These are phyloP conservation scores for Ecdyonurus torrentis DNA, from an alignment of 2,888 invertebrate genomes.

Conservation along the genomic window DNA sequence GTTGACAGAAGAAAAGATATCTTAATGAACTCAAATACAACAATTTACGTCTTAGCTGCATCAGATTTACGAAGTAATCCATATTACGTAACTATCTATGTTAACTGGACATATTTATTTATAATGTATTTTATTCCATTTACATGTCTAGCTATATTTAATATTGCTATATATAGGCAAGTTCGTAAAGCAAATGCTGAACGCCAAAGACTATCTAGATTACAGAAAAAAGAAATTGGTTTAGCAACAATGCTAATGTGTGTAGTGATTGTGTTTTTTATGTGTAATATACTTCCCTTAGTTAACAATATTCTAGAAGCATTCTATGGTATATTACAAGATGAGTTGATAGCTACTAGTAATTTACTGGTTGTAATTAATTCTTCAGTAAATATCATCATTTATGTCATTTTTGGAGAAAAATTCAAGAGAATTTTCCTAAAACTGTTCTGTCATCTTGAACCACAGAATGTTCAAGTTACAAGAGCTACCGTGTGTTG, in stretches of 20 bases:
- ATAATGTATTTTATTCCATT: slow-evolving; percentile 92
- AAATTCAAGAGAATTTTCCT: slow-evolving; percentile 83
- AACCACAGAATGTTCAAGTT: neutral
- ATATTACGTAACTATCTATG: slow-evolving; percentile 70
- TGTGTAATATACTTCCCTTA: slow-evolving; percentile 77
- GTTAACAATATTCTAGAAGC: slow-evolving; percentile 76
- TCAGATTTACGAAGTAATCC: slow-evolving; percentile 50
- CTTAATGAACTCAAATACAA: slow-evolving; percentile 26
- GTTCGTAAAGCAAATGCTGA: slow-evolving; percentile 78
- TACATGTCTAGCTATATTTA: slow-evolving; percentile 69
- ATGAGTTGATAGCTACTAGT: slow-evolving; percentile 60
- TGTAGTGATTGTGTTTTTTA: slow-evolving; percentile 85
- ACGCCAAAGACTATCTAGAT: slow-evolving; percentile 72
- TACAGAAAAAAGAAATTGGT: slow-evolving; percentile 83
- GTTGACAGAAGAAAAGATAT: slow-evolving; percentile 17
- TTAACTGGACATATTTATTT: slow-evolving; percentile 86
- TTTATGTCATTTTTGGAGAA: slow-evolving; percentile 95
- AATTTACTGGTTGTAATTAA: slow-evolving; percentile 92
- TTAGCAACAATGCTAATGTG: slow-evolving; percentile 89
- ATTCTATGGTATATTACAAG: slow-evolving; percentile 45
- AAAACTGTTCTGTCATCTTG: slow-evolving; percentile 23
- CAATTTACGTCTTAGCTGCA: slow-evolving; percentile 52
- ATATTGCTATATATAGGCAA: slow-evolving; percentile 78
- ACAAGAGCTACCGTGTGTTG: neutral
- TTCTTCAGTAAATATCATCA: slow-evolving; percentile 93